Conservation (phyloP, 53 echinoderm and acorn worm species). For the Paelopatides confundens region DNA sequence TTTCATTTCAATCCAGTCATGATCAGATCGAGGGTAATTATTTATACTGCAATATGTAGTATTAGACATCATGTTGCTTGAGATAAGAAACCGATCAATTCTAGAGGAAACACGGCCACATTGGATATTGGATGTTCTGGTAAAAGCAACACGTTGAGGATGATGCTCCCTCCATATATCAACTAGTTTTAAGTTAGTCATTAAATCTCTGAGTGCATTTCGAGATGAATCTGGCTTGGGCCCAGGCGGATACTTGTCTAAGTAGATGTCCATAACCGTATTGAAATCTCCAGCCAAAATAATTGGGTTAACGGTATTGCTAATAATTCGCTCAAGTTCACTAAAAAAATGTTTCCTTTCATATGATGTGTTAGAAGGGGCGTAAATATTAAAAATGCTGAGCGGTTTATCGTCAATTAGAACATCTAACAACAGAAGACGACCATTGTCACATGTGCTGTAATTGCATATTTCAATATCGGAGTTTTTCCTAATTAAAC, state of each 20-base stretch:
- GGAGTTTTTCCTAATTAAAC: not conserved
- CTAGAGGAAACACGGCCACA: not conserved
- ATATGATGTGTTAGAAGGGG: not conserved
- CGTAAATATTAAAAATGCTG: not conserved
- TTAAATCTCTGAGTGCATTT: not conserved
- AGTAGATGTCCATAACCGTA: not conserved
- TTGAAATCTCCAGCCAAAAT: conserved; percentile 1
- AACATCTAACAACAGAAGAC: not conserved
- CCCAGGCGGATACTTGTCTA: not conserved
- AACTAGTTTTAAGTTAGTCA: not conserved
- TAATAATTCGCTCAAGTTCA: not conserved
- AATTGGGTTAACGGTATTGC: not conserved
- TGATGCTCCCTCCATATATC: not conserved
- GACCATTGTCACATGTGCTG: not conserved
- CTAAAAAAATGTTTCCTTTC: not conserved
- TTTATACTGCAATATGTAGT: not conserved
- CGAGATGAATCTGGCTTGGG: not conserved
- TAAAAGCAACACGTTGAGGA: not conserved
- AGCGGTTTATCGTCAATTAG: not conserved
- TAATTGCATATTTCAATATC: not conserved
- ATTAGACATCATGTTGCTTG: not conserved
- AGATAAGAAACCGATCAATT: conserved; percentile 4
- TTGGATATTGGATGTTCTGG: not conserved
- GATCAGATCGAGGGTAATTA: not conserved
- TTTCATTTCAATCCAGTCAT: not conserved